A percentile compares a stretch with the other conserved stretches of the same genome.
phyloP scores from a whole-genome alignment of 1,140 invertebrate species.

The Philaenus spumarius region DNA sequence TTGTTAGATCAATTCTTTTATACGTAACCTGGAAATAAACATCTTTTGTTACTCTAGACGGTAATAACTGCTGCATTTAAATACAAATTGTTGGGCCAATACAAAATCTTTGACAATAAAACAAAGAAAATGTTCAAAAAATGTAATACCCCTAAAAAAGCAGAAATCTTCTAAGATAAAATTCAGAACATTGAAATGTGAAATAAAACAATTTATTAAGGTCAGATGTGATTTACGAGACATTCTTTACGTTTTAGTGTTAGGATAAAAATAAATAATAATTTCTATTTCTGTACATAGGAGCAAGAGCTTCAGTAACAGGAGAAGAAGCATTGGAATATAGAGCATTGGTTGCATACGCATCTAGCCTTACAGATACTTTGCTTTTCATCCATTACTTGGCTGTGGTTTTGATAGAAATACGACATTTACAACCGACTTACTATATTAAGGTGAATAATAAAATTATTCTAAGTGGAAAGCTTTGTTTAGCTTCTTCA shows the following conservation, averaged over 20 bases:
- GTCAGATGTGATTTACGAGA: not conserved
- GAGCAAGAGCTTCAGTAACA: constrained; percentile 68
- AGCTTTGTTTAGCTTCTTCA: too few relatives aligned
- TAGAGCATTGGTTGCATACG: constrained; percentile 81
- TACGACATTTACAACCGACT: constrained; percentile 80
- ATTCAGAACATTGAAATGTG: too few relatives aligned
- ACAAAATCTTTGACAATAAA: too few relatives aligned
- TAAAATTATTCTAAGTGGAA: too few relatives aligned
- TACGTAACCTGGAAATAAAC: too few relatives aligned
- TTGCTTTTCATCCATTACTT: constrained; percentile 93
- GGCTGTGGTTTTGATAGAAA: constrained; percentile 85
- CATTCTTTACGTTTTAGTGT: not conserved
- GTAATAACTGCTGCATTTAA: too few relatives aligned
- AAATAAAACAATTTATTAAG: not conserved
- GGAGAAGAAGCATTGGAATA: constrained; percentile 72
- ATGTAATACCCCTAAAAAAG: not conserved
- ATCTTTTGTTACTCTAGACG: too few relatives aligned
- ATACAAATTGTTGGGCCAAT: too few relatives aligned
- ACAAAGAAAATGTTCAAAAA: not conserved
- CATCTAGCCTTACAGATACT: constrained; percentile 84
- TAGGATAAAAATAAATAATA: not conserved
- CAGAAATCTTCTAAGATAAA: too few relatives aligned
- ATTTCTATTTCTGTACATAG: constrained; percentile 40
- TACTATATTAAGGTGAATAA: constrained; percentile 85
- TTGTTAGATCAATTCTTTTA: too few relatives aligned